Base-by-base conservation (phyloP, 37 sponge, comb jelly and placozoan genomes). In the Dysidea cf. avara region DNA sequence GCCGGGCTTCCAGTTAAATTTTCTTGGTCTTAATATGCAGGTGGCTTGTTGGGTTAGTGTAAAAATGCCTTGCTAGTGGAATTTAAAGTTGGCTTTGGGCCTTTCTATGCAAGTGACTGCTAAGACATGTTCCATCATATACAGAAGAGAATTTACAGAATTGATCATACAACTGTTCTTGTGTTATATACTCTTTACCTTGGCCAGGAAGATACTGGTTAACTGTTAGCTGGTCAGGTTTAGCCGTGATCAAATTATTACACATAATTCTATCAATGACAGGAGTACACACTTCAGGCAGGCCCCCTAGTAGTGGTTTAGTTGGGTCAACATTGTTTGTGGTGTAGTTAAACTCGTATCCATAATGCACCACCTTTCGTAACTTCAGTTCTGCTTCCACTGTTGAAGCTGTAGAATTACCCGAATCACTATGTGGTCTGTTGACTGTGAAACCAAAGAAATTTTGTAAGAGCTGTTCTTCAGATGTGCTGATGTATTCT, bases 201-300 rank as follows among this genome's bases (percentile, higher is more conserved):
- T 92, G 91, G 32, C 96, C 96, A 21, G 96, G 92, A 54, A 61
- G 61, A 65, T 95, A 95, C 3, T 76, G 72, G 63, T 95, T 95
- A 33, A 95, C 92, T 33, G 96, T 95, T 11, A 91, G 79, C 66
- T 95, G 96, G 52, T 95, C 85, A 7, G 96, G 96, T 0, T 40
- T 47, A 13, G 35, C 25, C 0, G 25, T 21, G 2, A 88, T 39
- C 20, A 75, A 60, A 7, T 56, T 79, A 30, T 36, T 28, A 4
- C 56, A 61, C 39, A 50, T 28, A 54, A 95, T 77, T 50, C 67
- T 64, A 14, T 53, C 53, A 35, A 91, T 16, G 17, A 91, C 29
- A 36, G 74, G 56, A 9, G 43, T 17, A 24, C 56, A 78, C 58
- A 83, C 38, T 9, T 18, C 49, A 39, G 96, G 96, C 7, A 95